Evolutionary conservation across 2,888 invertebrate genomes (phyloP), one percentile per base, ranked within the genome.

Genomic region (Lomographa bimaculata): DNA sequence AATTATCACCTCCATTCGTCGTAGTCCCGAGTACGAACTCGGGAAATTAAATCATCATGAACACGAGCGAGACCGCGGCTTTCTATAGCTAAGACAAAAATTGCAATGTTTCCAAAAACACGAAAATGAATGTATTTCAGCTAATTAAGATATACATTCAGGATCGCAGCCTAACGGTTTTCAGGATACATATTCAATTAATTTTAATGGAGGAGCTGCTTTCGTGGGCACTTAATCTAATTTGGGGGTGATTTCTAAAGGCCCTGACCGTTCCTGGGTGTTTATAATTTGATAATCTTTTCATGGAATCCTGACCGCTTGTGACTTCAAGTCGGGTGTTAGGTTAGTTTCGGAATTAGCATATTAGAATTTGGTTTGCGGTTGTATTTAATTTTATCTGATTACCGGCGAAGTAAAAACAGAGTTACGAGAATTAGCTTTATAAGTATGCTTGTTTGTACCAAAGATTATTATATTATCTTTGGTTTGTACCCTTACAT

Each of bases 201-300:
- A 45, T 42, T 41, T 29, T 39, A 44, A 34, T 34, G 42, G 38
- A 42, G 38, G 41, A 37, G 34, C 24, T 21, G 34, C 36, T 46
- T 46, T 47, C 46, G 50, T 45, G 35, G 33, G 30, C 33, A 25
- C 30, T 38, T 46, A 46, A 60, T 46, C 43, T 55, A 57, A 57
- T 66, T 62, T 50, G 44, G 51, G 43, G 36, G 50, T 54, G 58
- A 61, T 59, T 64, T 57, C 54, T 45, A 54, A 57, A 55, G 52
- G 51, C 40, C 30, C 30, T 38, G 34, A 25, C 23, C 32, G 26
- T 14, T 34, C 9, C 52, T 16, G 33, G 29, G 24, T 50, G 54
- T 46, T 28, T 28, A 24, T 67, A 71, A 71, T 69, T 61, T 51
- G 56, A 67, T 69, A 58, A 49, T 39, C 44, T 53, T 46, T 34